Conservation (phyloP, 2,113 vertebrate species). For the Thomomys bottae region DNA sequence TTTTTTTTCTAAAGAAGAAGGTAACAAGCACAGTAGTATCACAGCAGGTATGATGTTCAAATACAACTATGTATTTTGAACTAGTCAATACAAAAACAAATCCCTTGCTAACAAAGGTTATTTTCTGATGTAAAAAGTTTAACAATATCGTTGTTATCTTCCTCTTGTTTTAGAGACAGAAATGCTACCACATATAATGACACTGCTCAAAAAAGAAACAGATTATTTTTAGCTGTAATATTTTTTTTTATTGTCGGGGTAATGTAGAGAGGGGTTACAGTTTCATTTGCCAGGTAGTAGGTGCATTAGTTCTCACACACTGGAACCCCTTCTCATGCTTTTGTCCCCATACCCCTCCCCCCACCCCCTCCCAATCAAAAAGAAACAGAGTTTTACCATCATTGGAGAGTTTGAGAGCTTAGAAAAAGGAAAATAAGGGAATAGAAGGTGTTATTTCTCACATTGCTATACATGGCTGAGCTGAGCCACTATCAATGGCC, state of each 20-base stretch:
- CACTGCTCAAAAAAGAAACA: conserved; percentile 7
- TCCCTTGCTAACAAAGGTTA: conserved; percentile 29
- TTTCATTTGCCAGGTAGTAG: too few species aligned
- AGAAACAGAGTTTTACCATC: conserved; percentile 61
- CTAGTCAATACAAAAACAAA: conserved; percentile 35
- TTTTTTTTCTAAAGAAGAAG: conserved; percentile 55
- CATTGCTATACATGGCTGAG: conserved; percentile 43
- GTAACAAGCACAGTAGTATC: not conserved
- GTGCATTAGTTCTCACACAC: too few species aligned
- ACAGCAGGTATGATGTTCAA: not conserved
- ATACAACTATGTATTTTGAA: conserved; percentile 23
- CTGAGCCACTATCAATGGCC: not conserved
- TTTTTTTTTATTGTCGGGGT: too few species aligned
- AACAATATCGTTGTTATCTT: not conserved
- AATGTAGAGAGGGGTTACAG: too few species aligned
- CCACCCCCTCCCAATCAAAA: too few species aligned
- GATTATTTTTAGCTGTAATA: too few species aligned
- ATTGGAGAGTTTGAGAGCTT: conserved; percentile 50
- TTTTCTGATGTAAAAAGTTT: conserved; percentile 48
- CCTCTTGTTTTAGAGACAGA: conserved; percentile 35
- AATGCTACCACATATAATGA: conserved; percentile 6
- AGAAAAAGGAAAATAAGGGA: conserved; percentile 41
- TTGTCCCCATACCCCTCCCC: too few species aligned
- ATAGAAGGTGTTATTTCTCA: conserved; percentile 54
- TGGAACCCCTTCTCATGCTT: too few species aligned